Percentiles rank a stretch among this genome's conserved stretches.
Conservation (phyloP, 2,888 invertebrate genomes). For the Odontothrips loti region DNA sequence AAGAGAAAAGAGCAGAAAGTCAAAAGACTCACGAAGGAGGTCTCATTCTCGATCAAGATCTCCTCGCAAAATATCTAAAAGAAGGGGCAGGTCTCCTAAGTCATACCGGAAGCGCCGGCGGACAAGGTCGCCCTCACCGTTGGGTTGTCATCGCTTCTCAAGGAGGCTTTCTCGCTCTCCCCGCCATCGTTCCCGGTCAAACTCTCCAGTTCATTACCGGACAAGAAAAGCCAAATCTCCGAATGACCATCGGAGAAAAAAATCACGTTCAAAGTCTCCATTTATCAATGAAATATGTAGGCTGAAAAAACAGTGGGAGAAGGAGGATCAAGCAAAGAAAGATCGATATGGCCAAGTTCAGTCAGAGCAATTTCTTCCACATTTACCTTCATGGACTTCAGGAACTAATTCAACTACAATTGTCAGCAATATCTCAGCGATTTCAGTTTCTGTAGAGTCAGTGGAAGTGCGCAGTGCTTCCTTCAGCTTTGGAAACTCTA, state of each 20-base stretch:
- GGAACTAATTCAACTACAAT: background rate
- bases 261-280: background rate
- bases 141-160: background rate
- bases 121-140: background rate
- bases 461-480: background rate
- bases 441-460: background rate
- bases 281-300: slow-evolving; percentile 2
- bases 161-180: background rate
- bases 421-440: background rate
- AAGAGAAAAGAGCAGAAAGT: background rate
- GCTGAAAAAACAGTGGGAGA: background rate
- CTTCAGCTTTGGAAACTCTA: background rate
- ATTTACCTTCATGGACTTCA: background rate
- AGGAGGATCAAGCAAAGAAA: background rate
- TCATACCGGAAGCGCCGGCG: background rate
- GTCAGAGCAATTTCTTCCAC: background rate
- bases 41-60: background rate
- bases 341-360: background rate
- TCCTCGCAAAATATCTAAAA: background rate
- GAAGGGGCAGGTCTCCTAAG: background rate
- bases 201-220: background rate
- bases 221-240: background rate
- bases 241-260: background rate
- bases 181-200: background rate
- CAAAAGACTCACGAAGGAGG: background rate